These are phyloP conservation scores for Cebidichthys violaceus DNA, from an alignment of 2,113 vertebrate species.

Conservation along the genomic window DNA sequence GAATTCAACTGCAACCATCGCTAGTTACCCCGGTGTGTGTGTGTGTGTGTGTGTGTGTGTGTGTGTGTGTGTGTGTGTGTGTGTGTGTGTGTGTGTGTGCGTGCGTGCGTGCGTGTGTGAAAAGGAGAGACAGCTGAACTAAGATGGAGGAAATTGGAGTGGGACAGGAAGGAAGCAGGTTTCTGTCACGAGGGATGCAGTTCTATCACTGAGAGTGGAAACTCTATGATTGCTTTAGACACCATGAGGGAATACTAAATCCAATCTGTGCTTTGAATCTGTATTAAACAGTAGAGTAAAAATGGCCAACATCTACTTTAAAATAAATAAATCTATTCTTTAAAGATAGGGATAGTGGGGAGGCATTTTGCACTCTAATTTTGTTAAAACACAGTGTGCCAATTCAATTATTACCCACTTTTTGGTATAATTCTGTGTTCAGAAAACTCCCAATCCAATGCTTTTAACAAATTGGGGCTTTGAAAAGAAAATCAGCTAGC, in stretches of 20 bases:
- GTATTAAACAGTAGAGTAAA: slow-evolving; percentile 27
- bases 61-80: background rate
- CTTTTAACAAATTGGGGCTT: background rate
- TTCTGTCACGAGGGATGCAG: slow-evolving; percentile 62
- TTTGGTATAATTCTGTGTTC: background rate
- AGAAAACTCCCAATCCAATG: background rate
- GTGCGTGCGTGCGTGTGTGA: background rate
- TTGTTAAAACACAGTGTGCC: background rate
- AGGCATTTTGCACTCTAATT: background rate
- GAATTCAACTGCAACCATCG: slow-evolving; percentile 57
- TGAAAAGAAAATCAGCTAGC: no score
- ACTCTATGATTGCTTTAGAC: slow-evolving; percentile 72
- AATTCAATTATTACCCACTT: background rate
- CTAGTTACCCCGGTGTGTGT: slow-evolving; percentile 17
- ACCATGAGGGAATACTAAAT: slow-evolving; percentile 57
- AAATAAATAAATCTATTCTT: slow-evolving; percentile 12
- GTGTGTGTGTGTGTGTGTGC: background rate
- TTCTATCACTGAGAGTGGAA: slow-evolving; percentile 50
- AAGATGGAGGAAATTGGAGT: slow-evolving; percentile 64
- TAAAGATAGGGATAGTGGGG: slow-evolving; percentile 1
- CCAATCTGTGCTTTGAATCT: slow-evolving; percentile 58
- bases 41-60: background rate
- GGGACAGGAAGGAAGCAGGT: slow-evolving; percentile 51
- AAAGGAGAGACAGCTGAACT: slow-evolving; percentile 37
- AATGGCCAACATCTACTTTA: slow-evolving; percentile 15